A percentile compares a stretch with the other conserved stretches of the same genome.
Conservation (phyloP, 1,140 invertebrate species). For the Euura saliciscinereae region DNA sequence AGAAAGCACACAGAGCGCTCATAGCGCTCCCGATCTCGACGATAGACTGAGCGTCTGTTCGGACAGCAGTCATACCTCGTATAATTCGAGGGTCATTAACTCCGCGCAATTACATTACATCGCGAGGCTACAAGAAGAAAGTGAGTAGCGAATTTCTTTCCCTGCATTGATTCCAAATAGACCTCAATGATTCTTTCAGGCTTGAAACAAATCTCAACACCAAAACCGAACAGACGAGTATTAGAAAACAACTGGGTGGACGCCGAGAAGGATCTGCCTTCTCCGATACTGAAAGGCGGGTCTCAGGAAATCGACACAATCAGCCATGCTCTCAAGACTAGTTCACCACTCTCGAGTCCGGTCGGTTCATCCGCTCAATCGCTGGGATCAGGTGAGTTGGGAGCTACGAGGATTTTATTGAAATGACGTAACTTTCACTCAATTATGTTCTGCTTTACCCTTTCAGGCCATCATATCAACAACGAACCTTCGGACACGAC, state of each 20-base stretch:
- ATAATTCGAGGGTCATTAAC: constrained; percentile 41
- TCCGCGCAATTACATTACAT: constrained; percentile 44
- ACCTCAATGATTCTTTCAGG: constrained; percentile 16
- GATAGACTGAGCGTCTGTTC: constrained; percentile 48
- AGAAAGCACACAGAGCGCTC: constrained; percentile 51
- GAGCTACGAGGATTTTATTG: background rate
- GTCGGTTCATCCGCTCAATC: constrained; percentile 36
- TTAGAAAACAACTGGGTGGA: constrained; percentile 44
- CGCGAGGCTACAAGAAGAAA: constrained; percentile 44
- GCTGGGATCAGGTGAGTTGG: constrained; percentile 27
- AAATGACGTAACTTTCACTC: background rate
- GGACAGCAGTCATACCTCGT: constrained; percentile 50
- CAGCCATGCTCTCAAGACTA: constrained; percentile 40
- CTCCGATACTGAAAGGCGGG: constrained; percentile 47
- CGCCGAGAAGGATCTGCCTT: constrained; percentile 41
- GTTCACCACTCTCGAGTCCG: constrained; percentile 44
- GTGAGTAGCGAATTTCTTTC: constrained; percentile 28
- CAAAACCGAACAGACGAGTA: constrained; percentile 27
- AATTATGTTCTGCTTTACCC: background rate
- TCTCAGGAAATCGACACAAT: constrained; percentile 22
- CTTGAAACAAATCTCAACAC: constrained; percentile 34
- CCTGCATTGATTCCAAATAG: background rate
- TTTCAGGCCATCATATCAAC: background rate
- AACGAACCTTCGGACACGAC: background rate
- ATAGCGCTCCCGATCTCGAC: constrained; percentile 51